Conservation (phyloP, 2,797 vertebrate species). For the Geotrypetes seraphini region DNA sequence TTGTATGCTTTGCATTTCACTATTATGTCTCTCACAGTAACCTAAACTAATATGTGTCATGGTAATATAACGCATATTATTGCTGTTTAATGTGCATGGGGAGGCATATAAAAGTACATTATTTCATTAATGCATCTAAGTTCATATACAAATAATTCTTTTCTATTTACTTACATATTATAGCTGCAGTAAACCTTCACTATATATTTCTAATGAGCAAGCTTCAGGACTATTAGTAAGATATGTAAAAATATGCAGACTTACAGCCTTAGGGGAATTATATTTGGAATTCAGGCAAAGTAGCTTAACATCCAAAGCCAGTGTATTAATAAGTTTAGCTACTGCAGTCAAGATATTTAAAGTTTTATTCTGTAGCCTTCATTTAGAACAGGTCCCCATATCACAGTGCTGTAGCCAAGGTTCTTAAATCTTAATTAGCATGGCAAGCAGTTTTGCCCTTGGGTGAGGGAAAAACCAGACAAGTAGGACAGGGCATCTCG, state of each 20-base stretch:
- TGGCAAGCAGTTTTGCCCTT: conserved; percentile 8
- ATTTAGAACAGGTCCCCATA: conserved; percentile 26
- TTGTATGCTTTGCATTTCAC: too few relatives aligned
- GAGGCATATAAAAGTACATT: too few relatives aligned
- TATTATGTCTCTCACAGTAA: too few relatives aligned
- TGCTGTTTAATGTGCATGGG: too few relatives aligned
- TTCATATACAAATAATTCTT: not conserved
- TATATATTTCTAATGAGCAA: conserved; percentile 22
- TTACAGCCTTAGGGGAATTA: conserved; percentile 41
- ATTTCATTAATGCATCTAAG: too few relatives aligned
- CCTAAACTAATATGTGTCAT: too few relatives aligned
- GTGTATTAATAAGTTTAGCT: conserved; percentile 30
- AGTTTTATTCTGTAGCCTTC: conserved; percentile 29
- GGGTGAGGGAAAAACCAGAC: conserved; percentile 10
- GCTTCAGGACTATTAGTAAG: conserved; percentile 23
- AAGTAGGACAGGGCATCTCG: conserved; percentile 5
- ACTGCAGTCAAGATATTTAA: conserved; percentile 26
- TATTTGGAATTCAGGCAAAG: conserved; percentile 28
- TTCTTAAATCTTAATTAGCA: conserved; percentile 44
- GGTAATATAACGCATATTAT: too few relatives aligned
- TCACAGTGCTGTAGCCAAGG: conserved; percentile 3
- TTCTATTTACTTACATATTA: conserved; percentile 10
- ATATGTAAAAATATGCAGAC: conserved; percentile 48
- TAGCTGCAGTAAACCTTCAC: not conserved
- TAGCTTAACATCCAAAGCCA: conserved; percentile 29